Evolutionary conservation across 2,797 vertebrate genomes (phyloP).

Genomic region (Helarctos malayanus): DNA sequence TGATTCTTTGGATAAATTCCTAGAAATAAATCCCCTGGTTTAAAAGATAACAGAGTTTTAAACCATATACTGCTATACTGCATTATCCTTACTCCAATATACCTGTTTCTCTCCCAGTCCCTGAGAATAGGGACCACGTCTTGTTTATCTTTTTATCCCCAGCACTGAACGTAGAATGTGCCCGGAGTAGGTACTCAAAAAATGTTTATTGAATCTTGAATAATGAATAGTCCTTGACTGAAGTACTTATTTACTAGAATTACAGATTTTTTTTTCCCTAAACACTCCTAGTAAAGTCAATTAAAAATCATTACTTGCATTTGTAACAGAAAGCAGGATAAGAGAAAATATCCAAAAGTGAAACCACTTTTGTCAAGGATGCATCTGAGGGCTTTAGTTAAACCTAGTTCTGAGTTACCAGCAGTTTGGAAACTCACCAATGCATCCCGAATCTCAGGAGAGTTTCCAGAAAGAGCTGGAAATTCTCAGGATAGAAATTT

Average conservation of each 20-base stretch:
- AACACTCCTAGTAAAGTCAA: conserved; percentile 75
- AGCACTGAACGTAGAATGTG: conserved; percentile 50
- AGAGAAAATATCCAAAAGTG: background rate
- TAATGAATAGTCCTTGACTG: conserved; percentile 84
- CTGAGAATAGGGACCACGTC: background rate
- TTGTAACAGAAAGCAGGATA: conserved; percentile 57
- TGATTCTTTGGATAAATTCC: conserved; percentile 66
- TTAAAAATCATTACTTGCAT: conserved; percentile 76
- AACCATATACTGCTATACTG: background rate
- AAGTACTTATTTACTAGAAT: conserved; percentile 84
- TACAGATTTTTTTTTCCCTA: conserved; percentile 41
- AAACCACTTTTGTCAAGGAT: background rate
- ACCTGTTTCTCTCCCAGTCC: background rate
- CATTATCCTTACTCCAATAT: background rate
- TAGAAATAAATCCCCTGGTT: conserved; percentile 59
- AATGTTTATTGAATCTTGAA: conserved; percentile 83
- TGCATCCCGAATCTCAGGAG: conserved; percentile 14
- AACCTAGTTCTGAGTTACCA: background rate
- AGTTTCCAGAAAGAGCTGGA: background rate
- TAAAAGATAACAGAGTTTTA: conserved; percentile 59
- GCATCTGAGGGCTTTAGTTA: background rate
- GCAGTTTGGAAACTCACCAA: background rate
- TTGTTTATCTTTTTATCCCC: conserved; percentile 55
- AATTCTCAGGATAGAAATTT: conserved; percentile 60
- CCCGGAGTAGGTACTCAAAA: conserved; percentile 78